These are phyloP conservation scores for Lota lota DNA, from an alignment of 2,113 vertebrate genomes.

Conservation along the genomic window DNA sequence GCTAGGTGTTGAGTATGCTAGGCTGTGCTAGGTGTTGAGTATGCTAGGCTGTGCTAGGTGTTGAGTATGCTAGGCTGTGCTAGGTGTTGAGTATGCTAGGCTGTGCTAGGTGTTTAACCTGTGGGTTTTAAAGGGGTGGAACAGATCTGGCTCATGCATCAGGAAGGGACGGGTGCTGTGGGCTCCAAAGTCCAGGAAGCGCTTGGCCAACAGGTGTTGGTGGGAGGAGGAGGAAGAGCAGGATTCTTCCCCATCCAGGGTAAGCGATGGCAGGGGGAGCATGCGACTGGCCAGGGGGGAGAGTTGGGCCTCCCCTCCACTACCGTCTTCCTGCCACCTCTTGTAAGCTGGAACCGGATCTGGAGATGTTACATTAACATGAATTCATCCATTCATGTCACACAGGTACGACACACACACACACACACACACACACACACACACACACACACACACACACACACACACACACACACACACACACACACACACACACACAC, in stretches of 20 bases:
- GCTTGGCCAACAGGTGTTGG: constrained; percentile 81
- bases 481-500: no score
- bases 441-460: no score
- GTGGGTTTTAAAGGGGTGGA: constrained; percentile 87
- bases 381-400: no score
- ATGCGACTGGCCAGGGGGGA: constrained; percentile 95
- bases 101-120: constrained; percentile 66
- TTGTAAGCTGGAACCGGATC: constrained; percentile 94
- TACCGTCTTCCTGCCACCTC: constrained; percentile 92
- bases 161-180: constrained; percentile 90
- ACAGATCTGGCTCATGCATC: constrained; percentile 83
- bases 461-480: no score
- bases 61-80: no score
- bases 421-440: no score
- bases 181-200: constrained; percentile 88
- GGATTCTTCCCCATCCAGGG: constrained; percentile 83
- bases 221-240: constrained; percentile 66
- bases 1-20: no score
- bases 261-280: constrained; percentile 82
- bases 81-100: no score
- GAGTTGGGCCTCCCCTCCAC: constrained; percentile 92
- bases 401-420: no score
- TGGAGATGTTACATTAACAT: constrained; percentile 65
- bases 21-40: no score
- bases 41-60: no score